Percentiles rank a stretch among this genome's conserved stretches.
phyloP scores from a whole-genome alignment of 2,113 vertebrate species.

The Eonycteris spelaea region DNA sequence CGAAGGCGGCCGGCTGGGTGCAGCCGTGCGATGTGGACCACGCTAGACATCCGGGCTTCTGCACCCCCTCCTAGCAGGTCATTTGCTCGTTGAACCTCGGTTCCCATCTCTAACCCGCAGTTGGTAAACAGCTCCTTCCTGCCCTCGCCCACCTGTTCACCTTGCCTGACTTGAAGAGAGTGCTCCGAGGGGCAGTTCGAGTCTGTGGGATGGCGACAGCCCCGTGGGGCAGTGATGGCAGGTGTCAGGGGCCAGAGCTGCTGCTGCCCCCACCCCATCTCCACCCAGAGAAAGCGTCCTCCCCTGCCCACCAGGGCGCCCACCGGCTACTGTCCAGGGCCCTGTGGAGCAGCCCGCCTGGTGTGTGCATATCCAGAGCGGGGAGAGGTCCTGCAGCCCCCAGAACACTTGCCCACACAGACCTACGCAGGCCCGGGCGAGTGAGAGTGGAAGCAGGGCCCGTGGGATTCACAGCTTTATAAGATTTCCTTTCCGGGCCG shows the following conservation, averaged over 20 bases:
- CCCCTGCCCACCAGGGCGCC: background rate
- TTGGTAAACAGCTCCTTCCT: background rate
- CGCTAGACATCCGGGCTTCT: background rate
- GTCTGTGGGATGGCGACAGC: background rate
- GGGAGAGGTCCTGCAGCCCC: background rate
- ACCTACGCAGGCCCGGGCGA: fast-evolving
- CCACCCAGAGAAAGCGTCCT: background rate
- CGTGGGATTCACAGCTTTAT: too few species aligned
- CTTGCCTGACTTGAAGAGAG: background rate
- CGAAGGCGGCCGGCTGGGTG: background rate
- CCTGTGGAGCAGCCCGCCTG: background rate
- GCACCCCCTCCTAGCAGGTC: background rate
- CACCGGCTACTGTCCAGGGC: background rate
- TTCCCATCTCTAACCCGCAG: background rate
- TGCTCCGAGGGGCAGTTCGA: background rate
- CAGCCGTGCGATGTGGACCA: background rate
- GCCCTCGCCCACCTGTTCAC: background rate
- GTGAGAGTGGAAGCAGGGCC: background rate
- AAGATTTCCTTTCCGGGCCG: background rate
- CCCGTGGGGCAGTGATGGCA: background rate
- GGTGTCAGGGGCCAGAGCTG: background rate
- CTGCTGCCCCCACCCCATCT: background rate
- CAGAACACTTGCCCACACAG: background rate
- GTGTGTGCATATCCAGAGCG: background rate
- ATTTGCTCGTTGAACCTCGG: background rate